Base-by-base conservation (phyloP, 2,113 vertebrate species). In the Dicaeum eximium region DNA sequence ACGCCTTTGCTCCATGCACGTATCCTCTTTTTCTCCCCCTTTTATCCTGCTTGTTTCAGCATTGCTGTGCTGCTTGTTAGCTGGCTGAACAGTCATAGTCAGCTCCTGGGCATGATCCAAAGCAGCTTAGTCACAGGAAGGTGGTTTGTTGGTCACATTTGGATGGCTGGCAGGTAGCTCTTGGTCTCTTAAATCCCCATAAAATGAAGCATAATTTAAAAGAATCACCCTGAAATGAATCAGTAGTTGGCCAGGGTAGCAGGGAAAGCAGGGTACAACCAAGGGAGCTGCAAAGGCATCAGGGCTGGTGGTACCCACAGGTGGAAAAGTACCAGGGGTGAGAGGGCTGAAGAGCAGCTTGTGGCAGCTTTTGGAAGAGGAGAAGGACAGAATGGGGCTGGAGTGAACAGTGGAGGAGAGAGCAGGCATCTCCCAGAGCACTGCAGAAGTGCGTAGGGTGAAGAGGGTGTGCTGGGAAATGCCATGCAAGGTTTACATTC, bases 401-500 rank as follows among this genome's bases (percentile, higher is more conserved):
- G 20, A 48, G 67, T 23, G 30, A 91, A 50, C 10, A 54, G 10
- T 23, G 21, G 7, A 80, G 19, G 17, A 83, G 22, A 90, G 25
- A 69, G 64, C 58, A 54, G 67, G 74, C 37, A 0, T 80, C 69
- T 94, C 51, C 70, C 16, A 10, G 60, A 69, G 66, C 48, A 54
- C 4, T 3, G 80, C 50, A 89, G 47, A 50, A 77, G 64, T 12
- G 2, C 28, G 25, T 74, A 88, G 31, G 33, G 60, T 4, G 35
- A 95, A 65, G 27, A 93, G 80, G 18, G 74, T 45, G 53, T 62
- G 81, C 91, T 94, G 93, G 50, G 64, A 95, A 95, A 94, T 93
- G 74, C 91, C 87, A 92, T 64, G 48, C 91, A 92, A 80, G 88
- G 79, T 95, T 96, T 92, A 93, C 96, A 93, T 93, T 95, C 79